Conservation (phyloP, 1,140 invertebrate species). For the Zaprionus tsacasi region DNA sequence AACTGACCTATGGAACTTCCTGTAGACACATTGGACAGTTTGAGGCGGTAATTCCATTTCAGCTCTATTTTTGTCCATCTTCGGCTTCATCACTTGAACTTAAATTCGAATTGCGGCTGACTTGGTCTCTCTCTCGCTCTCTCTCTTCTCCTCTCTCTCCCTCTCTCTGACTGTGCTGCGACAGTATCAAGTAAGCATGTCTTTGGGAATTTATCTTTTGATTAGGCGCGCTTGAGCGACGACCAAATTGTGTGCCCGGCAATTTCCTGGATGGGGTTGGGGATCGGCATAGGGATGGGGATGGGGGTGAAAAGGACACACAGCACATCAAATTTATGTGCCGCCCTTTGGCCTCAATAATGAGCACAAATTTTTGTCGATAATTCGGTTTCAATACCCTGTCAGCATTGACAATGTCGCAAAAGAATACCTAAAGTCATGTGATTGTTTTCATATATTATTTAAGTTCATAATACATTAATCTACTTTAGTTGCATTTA, state of each 20-base stretch:
- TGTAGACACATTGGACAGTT: neutral
- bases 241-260: slow-evolving; percentile 46
- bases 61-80: neutral
- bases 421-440: neutral
- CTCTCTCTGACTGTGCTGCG: neutral
- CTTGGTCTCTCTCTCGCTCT: neutral
- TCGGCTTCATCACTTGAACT: neutral
- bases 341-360: slow-evolving; percentile 65
- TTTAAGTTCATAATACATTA: neutral
- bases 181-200: slow-evolving; percentile 31
- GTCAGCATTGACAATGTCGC: neutral
- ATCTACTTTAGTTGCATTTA: no score
- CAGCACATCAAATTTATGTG: slow-evolving; percentile 70
- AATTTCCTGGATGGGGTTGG: slow-evolving; percentile 54
- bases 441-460: neutral
- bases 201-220: slow-evolving; percentile 60
- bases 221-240: slow-evolving; percentile 64
- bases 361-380: slow-evolving; percentile 75
- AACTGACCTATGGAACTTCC: neutral
- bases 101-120: neutral
- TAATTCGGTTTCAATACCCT: slow-evolving; percentile 58
- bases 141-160: no score
- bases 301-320: slow-evolving; percentile 55
- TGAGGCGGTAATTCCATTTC: neutral
- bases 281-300: no score